Base-by-base conservation (phyloP, 2,888 invertebrate genomes). In the Barypeithes pellucidus region DNA sequence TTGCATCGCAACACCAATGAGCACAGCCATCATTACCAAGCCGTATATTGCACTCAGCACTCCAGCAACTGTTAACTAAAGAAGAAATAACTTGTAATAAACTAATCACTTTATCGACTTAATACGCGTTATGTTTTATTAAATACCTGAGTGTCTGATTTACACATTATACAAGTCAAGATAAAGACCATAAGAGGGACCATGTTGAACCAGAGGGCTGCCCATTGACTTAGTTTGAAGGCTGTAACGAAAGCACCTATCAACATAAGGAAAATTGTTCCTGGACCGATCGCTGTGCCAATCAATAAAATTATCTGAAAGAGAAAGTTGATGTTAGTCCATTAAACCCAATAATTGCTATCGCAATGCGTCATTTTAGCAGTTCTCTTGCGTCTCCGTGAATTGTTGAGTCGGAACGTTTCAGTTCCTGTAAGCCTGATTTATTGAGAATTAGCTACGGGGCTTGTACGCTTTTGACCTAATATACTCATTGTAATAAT, bases 1-100 rank as follows among this genome's bases (percentile, higher is more conserved):
- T 86, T 95, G 94, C 1, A 95, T 88, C 67, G 91, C 89, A 63
- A 95, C 91, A 59, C 94, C 95, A 54, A 95, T 91, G 24, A 96
- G 87, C 0, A 96, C 96, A 36, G 95, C 91, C 88, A 95, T 91
- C 96, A 96, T 96, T 7, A 96, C 88, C 82, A 96, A 88, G 0
- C 93, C 94, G 84, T 96, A 96, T 0, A 91, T 78, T 3, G 92
- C 90, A 33, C 95, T 94, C 67, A 96, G 91, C 3, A 93, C 81
- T 71, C 91, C 92, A 0, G 96, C 96, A 41, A 93, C 84, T 57
- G 90, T 85, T 29, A 95, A 83, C 92, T 94, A 87, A 81, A 72
- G 54, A 39, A 2, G 11, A 16, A 61, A 59, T 9, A 18, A 14
- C 1, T 11, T n/a, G 8, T 36, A 39, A 41, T 1, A 60, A 39